A percentile compares a stretch with the other conserved stretches of the same genome.
phyloP scores from a whole-genome alignment of 2,888 invertebrate genomes.

The Pilophorus perplexus region DNA sequence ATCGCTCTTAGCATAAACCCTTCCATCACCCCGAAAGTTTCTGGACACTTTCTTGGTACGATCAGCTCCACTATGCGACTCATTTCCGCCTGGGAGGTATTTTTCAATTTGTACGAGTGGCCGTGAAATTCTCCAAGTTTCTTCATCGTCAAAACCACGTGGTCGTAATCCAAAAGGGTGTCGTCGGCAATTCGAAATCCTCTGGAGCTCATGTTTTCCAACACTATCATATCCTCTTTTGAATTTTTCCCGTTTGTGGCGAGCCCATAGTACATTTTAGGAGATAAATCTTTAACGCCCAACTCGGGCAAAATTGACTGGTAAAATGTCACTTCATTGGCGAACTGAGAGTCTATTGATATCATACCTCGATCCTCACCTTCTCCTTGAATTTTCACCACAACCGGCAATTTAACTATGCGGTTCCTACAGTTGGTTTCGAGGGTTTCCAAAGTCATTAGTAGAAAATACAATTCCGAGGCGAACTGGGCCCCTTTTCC shows the following conservation, averaged over 20 bases:
- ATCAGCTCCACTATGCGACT: neutral
- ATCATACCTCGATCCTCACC: neutral
- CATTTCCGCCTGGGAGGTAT: neutral
- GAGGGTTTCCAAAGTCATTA: constrained; percentile 2
- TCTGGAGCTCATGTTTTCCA: constrained; percentile 49
- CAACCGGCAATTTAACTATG: constrained; percentile 28
- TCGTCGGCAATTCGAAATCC: constrained; percentile 49
- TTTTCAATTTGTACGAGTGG: constrained; percentile 50
- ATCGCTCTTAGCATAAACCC: neutral
- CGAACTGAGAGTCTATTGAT: constrained; percentile 41
- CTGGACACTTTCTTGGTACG: neutral
- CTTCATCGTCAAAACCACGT: constrained; percentile 47
- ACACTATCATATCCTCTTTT: constrained; percentile 47
- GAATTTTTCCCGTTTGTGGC: constrained; percentile 20
- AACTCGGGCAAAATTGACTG: constrained; percentile 45
- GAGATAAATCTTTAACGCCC: constrained; percentile 26
- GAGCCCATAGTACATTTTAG: constrained; percentile 43
- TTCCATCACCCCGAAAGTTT: neutral
- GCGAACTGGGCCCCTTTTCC: constrained; percentile 43
- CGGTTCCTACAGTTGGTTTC: too few relatives aligned
- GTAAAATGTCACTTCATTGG: constrained; percentile 46
- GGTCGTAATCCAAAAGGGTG: constrained; percentile 49
- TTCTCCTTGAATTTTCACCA: constrained; percentile 43
- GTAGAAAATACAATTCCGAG: constrained; percentile 44
- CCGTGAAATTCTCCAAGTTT: constrained; percentile 51